A percentile compares a stretch with the other conserved stretches of the same genome.
These are phyloP conservation scores for Falco columbarius DNA, from an alignment of 2,797 vertebrate genomes.

Conservation along the genomic window DNA sequence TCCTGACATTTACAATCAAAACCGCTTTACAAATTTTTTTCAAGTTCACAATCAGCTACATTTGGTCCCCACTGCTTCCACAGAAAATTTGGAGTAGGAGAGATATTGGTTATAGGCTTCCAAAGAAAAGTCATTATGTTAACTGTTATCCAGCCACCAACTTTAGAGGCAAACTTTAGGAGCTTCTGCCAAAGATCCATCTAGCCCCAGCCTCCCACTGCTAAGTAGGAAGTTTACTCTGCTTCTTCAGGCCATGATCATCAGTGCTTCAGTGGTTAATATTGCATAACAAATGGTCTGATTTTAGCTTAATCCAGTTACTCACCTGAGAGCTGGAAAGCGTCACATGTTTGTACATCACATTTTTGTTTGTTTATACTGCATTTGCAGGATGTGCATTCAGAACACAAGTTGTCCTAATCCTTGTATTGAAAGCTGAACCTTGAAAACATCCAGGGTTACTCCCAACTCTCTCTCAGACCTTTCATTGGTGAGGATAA, in stretches of 20 bases:
- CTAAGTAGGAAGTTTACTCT: background rate
- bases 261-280: background rate
- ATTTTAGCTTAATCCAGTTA: background rate
- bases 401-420: background rate
- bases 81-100: background rate
- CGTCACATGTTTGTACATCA: background rate
- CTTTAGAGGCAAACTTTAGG: background rate
- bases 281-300: background rate
- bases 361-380: background rate
- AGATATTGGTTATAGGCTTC: background rate
- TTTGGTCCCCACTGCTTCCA: background rate
- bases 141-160: background rate
- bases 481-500: background rate
- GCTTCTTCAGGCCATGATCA: background rate
- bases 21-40: background rate
- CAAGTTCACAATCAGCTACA: background rate
- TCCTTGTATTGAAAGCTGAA: background rate
- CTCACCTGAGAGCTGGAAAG: background rate
- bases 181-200: background rate
- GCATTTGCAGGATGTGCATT: background rate
- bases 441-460: background rate
- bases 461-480: background rate
- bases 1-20: slow-evolving; percentile 1
- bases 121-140: background rate
- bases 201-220: background rate